Evolutionary conservation across 2,888 invertebrate genomes (phyloP), one percentile per base, ranked within the genome.

Genomic region (Spisula subtruncata): DNA sequence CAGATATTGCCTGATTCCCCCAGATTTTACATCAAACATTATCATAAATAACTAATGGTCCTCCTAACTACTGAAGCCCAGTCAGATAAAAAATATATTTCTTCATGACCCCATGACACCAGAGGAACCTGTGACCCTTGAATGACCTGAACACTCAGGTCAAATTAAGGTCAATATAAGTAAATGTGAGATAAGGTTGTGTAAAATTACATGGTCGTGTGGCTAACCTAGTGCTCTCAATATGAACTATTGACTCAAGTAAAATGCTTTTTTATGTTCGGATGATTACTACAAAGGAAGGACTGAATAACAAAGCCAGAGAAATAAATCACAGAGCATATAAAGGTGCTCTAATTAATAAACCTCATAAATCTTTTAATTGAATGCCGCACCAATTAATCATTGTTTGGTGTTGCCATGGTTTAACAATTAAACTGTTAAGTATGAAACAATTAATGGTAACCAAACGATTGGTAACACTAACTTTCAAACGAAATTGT

Each of bases 111-210:
- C 56, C 41, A 85, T 54, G 35, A 51, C 56, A 56, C 32, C 32
- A 51, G 4, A 29, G 32, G 51, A 81, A 56, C 66, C n/a, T 75
- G 12, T 85, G 86, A 90, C 90, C 90, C 81, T 81, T 87, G 25
- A 16, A 46, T 90, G 90, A 90, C 87, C 90, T 80, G 41, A 54
- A 48, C 32, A 29, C n/a, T 56, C 41, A 83, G 87, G 87, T 87
- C 90, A 87, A 54, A 54, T 51, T 82, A 85, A 90, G 90, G 90
- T 90, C 87, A 85, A 32, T 41, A 32, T 84, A 90, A 81, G 85
- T 87, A 85, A 80, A n/a, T 16, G 75, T 90, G 86, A 88, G 88
- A 90, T 90, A 88, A 90, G 84, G 86, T 88, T 90, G 90, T 88
- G 90, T 90, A 90, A 90, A 83, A 46, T 90, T 86, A 79, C 83